Conservation (phyloP, 1,140 invertebrate species). For the Asbolus verrucosus region DNA sequence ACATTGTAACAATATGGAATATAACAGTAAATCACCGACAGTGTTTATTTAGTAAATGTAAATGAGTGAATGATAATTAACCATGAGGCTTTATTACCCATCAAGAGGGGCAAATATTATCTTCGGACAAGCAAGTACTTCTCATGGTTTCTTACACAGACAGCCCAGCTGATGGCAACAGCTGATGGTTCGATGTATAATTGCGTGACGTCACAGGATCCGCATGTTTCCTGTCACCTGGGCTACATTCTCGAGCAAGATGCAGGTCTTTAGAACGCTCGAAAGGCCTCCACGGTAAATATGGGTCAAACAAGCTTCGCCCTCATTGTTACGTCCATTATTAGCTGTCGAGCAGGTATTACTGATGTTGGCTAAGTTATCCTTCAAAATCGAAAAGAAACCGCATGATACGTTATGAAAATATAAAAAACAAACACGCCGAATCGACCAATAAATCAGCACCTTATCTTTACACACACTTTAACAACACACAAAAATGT, state of each 20-base stretch:
- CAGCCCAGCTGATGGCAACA: conserved; percentile 51
- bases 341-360: background rate
- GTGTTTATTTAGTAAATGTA: too few relatives aligned
- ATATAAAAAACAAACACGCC: conserved; percentile 47
- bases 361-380: background rate
- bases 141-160: background rate
- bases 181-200: conserved; percentile 49
- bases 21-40: too few relatives aligned
- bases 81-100: too few relatives aligned
- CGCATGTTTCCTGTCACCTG: conserved; percentile 55
- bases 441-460: conserved; percentile 55
- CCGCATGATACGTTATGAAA: conserved; percentile 26
- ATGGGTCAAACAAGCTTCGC: conserved; percentile 27
- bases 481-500: conserved; percentile 53
- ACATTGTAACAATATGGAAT: too few relatives aligned
- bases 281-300: conserved; percentile 2
- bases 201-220: conserved; percentile 51
- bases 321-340: background rate
- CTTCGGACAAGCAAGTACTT: background rate
- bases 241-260: conserved; percentile 42
- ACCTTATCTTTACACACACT: conserved; percentile 56
- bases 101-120: too few relatives aligned
- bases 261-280: conserved; percentile 19
- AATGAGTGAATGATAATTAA: too few relatives aligned
- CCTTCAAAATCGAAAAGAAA: background rate